Evolutionary conservation across 2,888 invertebrate genomes (phyloP), one percentile per base, ranked within the genome.

Genomic region (Xanthostigma xanthostigma): DNA sequence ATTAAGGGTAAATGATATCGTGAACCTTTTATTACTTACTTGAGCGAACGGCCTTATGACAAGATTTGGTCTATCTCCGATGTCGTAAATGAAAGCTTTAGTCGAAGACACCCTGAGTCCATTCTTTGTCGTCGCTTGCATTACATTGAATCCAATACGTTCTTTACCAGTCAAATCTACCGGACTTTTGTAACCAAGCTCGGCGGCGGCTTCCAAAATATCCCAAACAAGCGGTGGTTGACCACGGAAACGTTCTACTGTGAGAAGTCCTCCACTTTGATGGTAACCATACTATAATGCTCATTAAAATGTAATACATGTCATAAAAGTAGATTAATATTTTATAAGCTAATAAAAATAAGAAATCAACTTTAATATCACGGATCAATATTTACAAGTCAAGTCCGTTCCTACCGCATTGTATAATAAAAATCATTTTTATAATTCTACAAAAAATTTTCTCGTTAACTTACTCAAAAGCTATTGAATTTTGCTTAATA

Each of bases 101-200:
- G 45, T 41, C n/a, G 49, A 48, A 6, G 49, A 40, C 11, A 44
- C 44, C 5, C 51, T 37, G 14, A 49, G 44, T 9, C 51, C 51
- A 17, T 51, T 44, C 11, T 46, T 41, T 12, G 37, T 49, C 2
- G 47, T 49, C 12, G 51, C 49, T 40, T 51, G 51, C 6, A 49
- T 48, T 37, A 49, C 42, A 45, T 41, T 45, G 34, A 51, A 51
- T 14, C 51, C 51, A 35, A 17, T 46, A 46, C 41, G 45, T 13
- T 14, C 17, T 14, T 49, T 46, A 35, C 55, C 55, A 48, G 54
- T 54, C 36, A 55, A 52, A 45, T 55, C 55, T 9, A 45, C 44
- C 44, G 50, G 41, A 38, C 48, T 38, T 13, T 58, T 56, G 36
- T 53, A 54, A 14, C 55, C 54, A n/a, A 54, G 51, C 50, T 55